These are phyloP conservation scores for Malthinus seriepunctatus DNA, from an alignment of 2,888 invertebrate genomes.

Conservation along the genomic window DNA sequence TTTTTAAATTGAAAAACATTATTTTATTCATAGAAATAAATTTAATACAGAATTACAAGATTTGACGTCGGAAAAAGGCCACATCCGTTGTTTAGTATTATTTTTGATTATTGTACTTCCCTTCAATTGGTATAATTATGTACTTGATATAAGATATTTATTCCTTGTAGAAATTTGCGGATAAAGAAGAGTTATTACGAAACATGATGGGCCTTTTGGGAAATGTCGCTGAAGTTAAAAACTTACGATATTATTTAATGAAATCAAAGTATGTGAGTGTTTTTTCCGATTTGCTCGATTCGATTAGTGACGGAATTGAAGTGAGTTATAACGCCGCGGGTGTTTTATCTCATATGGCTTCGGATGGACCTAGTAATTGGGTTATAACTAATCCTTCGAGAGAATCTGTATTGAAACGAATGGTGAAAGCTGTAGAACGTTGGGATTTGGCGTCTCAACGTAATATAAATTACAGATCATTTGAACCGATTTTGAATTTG, in stretches of 20 bases:
- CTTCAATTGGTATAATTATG: no score
- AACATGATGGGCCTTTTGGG: constrained; percentile 99
- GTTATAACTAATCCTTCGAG: constrained; percentile 72
- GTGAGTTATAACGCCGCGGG: constrained; percentile 96
- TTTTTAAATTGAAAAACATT: no score
- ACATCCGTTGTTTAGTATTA: no score
- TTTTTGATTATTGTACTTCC: no score
- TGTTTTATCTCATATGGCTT: constrained; percentile 92
- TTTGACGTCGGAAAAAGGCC: no score
- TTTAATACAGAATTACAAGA: no score
- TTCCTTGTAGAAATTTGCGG: constrained; percentile 73
- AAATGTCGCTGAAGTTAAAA: constrained; percentile 93
- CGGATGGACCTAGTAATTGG: constrained; percentile 88
- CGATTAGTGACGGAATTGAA: constrained; percentile 92
- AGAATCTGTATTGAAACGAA: constrained; percentile 70
- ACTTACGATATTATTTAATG: constrained; percentile 82
- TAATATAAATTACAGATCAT: constrained; percentile 96
- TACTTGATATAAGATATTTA: not conserved
- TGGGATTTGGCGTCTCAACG: constrained; percentile 88
- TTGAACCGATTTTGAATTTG: constrained; percentile 89
- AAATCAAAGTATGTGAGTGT: constrained; percentile 80
- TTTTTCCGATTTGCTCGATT: constrained; percentile 84
- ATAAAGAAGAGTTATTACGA: constrained; percentile 85
- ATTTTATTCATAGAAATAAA: no score
- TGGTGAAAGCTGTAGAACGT: constrained; percentile 80